phyloP scores from a whole-genome alignment of 2,113 vertebrate species.

The Ariopsis seemanni region DNA sequence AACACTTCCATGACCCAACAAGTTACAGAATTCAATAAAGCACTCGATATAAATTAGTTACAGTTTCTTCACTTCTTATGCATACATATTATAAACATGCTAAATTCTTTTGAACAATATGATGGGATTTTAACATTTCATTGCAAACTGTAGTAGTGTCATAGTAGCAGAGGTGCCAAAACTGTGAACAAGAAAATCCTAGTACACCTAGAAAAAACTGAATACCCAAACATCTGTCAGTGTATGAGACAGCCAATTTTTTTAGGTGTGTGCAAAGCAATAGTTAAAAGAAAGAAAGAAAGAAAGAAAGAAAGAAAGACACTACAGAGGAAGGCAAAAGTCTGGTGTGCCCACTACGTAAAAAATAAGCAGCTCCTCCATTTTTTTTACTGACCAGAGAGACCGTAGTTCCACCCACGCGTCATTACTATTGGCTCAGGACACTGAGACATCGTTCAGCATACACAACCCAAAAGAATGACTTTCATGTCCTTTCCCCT shows the following conservation, averaged over 20 bases:
- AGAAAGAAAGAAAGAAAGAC: not conserved
- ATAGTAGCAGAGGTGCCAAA: not conserved
- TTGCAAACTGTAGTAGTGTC: conserved; percentile 29
- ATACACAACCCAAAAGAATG: not conserved
- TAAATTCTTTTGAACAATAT: not conserved
- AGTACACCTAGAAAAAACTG: not conserved
- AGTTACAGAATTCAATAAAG: not conserved
- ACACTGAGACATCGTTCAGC: not conserved
- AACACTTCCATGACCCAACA: not conserved
- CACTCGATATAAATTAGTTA: not conserved
- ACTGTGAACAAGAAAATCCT: not conserved
- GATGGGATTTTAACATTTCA: conserved; percentile 33
- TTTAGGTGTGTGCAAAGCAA: not conserved
- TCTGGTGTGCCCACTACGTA: not conserved
- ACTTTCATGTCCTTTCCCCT: not conserved
- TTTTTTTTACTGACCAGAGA: not conserved
- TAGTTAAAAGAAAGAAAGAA: not conserved
- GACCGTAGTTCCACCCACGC: not conserved
- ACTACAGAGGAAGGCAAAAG: not conserved
- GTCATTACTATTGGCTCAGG: not conserved
- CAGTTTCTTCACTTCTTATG: conserved; percentile 1
- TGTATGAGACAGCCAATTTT: not conserved
- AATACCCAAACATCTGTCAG: not conserved
- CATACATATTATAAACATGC: conserved; percentile 23
- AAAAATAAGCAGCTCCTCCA: not conserved